A percentile compares a stretch with the other conserved stretches of the same genome.
Evolutionary conservation across 2,113 vertebrate genomes (phyloP).

Genomic region (Sprattus sprattus): DNA sequence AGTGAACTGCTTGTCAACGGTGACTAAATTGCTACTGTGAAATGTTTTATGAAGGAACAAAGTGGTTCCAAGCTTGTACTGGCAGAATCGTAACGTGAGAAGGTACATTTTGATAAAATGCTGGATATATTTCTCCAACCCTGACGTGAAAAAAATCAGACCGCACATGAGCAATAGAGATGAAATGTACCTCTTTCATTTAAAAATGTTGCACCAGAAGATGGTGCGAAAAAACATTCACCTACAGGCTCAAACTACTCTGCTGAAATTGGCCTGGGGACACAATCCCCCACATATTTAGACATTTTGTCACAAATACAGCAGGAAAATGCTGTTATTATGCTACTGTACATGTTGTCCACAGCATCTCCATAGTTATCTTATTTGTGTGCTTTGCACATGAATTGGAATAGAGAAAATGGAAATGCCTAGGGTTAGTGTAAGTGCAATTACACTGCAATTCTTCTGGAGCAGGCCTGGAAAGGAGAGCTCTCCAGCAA

Average conservation of each 20-base stretch:
- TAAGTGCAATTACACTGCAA: conserved; percentile 65
- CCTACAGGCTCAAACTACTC: conserved; percentile 70
- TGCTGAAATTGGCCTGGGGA: conserved; percentile 51
- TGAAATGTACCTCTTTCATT: not conserved
- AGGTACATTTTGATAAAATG: not conserved
- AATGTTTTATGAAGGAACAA: not conserved
- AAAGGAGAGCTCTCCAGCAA: conserved; percentile 52
- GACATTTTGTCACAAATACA: conserved; percentile 69
- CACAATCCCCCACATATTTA: conserved; percentile 69
- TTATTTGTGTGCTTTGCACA: conserved; percentile 74
- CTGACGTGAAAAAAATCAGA: not conserved
- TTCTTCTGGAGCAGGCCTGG: conserved; percentile 55
- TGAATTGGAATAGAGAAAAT: conserved; percentile 66
- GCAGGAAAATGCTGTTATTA: conserved; percentile 68
- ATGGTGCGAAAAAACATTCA: conserved; percentile 63
- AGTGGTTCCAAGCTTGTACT: not conserved
- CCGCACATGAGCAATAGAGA: not conserved
- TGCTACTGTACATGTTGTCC: conserved; percentile 48
- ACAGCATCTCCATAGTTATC: conserved; percentile 61
- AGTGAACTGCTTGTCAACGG: not conserved
- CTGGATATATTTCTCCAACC: conserved; percentile 3
- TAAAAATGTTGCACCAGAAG: conserved; percentile 56
- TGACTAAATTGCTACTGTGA: not conserved
- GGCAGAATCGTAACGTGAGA: not conserved
- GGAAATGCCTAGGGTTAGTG: conserved; percentile 39